Evolutionary conservation across 2,113 vertebrate species (phyloP).

Genomic region (Crotalus horridus): DNA sequence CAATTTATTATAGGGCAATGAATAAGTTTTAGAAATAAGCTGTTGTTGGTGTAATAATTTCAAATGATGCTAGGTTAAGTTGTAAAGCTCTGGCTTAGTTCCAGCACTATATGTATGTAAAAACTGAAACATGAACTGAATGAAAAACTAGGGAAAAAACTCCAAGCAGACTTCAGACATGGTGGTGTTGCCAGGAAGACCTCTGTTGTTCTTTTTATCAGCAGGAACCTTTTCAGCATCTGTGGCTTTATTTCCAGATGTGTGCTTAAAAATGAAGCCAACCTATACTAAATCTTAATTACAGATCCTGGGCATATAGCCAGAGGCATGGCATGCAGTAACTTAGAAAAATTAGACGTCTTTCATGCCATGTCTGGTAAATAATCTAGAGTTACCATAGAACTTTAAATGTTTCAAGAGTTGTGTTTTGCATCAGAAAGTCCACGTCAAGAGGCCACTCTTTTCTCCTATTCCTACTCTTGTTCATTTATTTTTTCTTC

Average conservation of each 20-base stretch:
- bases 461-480: not conserved
- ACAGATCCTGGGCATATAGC: slow-evolving; percentile 53
- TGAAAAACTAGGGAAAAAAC: not conserved
- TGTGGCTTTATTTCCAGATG: slow-evolving; percentile 32
- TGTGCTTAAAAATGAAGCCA: slow-evolving; percentile 38
- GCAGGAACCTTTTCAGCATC: slow-evolving; percentile 1
- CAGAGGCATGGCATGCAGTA: slow-evolving; percentile 34
- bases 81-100: not conserved
- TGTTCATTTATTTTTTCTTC: not conserved
- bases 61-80: not conserved
- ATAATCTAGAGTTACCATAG: slow-evolving; percentile 7
- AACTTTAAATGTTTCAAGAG: not conserved
- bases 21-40: not conserved
- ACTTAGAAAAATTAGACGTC: slow-evolving; percentile 24
- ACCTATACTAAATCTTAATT: slow-evolving; percentile 39
- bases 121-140: slow-evolving; percentile 28
- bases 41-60: not conserved
- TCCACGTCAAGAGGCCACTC: not conserved
- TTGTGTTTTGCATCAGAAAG: not conserved
- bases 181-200: slow-evolving; percentile 20
- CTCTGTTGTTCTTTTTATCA: slow-evolving; percentile 34
- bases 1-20: not conserved
- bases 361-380: slow-evolving; percentile 15
- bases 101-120: not conserved
- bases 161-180: slow-evolving; percentile 14